Percentiles rank a stretch among this genome's conserved stretches.
These are phyloP conservation scores for Puntigrus tetrazona DNA, from an alignment of 2,113 vertebrate species.

Conservation along the genomic window DNA sequence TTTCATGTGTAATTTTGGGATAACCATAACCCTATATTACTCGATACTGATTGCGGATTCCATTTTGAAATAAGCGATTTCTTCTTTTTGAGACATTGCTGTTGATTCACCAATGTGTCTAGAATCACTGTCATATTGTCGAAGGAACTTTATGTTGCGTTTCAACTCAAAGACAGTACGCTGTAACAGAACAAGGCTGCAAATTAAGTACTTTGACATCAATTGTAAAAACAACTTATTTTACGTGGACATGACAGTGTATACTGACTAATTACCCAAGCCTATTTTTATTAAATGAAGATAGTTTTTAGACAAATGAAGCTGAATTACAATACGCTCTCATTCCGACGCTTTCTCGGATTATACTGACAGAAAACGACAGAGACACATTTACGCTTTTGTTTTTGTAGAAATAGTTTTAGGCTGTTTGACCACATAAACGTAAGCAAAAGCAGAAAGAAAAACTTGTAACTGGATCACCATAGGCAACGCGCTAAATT, in stretches of 20 bases:
- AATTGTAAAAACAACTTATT: not conserved
- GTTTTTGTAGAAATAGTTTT: not conserved
- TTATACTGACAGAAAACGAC: not conserved
- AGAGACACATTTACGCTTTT: not conserved
- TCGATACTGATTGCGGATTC: not conserved
- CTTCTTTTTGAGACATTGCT: not conserved
- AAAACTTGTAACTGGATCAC: not conserved
- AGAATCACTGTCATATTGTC: not conserved
- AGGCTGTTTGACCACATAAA: not conserved
- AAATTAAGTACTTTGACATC: not conserved
- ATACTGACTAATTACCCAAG: not conserved
- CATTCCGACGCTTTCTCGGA: not conserved
- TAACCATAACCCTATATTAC: not conserved
- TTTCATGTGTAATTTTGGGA: not conserved
- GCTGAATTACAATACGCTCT: not conserved
- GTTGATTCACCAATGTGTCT: not conserved
- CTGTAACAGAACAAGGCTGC: not conserved
- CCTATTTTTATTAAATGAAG: not conserved
- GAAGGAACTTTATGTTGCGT: not conserved
- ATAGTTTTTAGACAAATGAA: not conserved
- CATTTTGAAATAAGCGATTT: not conserved
- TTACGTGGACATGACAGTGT: not conserved
- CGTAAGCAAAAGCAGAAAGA: not conserved
- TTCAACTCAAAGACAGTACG: not conserved
- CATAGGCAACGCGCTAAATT: not conserved